Evolutionary conservation across 2,113 vertebrate genomes (phyloP).

Genomic region (Gambusia affinis): DNA sequence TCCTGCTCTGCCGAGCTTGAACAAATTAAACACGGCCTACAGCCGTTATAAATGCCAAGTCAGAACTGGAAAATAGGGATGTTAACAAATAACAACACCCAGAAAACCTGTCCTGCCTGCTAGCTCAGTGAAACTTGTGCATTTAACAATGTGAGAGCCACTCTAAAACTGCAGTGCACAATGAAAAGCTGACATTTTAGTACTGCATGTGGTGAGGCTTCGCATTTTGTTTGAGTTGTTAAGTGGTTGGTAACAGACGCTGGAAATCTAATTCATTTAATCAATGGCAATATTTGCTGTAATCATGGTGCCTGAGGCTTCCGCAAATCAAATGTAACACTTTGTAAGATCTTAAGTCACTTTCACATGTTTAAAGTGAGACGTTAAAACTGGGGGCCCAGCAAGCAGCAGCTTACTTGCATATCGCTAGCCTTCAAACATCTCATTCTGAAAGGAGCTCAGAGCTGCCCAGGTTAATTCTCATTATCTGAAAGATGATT

Average conservation of each 20-base stretch:
- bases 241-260: neutral
- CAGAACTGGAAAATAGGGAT: slow-evolving; percentile 58
- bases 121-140: slow-evolving; percentile 52
- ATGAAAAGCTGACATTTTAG: neutral
- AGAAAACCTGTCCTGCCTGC: slow-evolving; percentile 59
- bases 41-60: slow-evolving; percentile 65
- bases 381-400: no score
- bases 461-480: no score
- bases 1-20: slow-evolving; percentile 24
- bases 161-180: slow-evolving; percentile 16
- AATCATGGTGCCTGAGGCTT: no score
- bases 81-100: slow-evolving; percentile 53
- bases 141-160: slow-evolving; percentile 42
- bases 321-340: no score
- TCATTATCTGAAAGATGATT: no score
- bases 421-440: no score
- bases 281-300: neutral
- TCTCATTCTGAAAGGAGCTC: no score
- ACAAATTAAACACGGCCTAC: slow-evolving; percentile 61
- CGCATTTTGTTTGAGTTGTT: neutral
- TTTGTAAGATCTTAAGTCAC: no score
- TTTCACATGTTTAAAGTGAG: no score
- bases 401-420: no score
- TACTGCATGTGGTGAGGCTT: neutral
- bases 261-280: neutral